These are phyloP conservation scores for Anagyrus pseudococci DNA, from an alignment of 2,888 invertebrate genomes.

Conservation along the genomic window DNA sequence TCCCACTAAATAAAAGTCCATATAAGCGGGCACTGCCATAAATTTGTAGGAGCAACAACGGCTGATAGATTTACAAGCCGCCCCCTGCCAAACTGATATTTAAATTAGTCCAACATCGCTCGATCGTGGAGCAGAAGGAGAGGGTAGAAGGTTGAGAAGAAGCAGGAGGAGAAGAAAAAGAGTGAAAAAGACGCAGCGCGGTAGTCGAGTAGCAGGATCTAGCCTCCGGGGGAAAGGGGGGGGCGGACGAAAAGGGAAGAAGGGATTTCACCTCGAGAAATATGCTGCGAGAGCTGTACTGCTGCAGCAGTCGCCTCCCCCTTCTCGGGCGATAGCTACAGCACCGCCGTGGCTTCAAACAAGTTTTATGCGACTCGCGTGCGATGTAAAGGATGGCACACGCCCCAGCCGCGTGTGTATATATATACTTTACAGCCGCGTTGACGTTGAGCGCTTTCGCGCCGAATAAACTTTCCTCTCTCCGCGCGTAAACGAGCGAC, in stretches of 20 bases:
- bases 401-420: background rate
- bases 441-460: conserved; percentile 13
- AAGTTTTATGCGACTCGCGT: conserved; percentile 32
- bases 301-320: conserved; percentile 2
- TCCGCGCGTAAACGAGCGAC: no score
- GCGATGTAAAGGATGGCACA: conserved; percentile 27
- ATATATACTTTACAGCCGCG: conserved; percentile 26
- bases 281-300: conserved; percentile 42
- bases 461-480: conserved; percentile 17
- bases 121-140: background rate
- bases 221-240: background rate
- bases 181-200: background rate
- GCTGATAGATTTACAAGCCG: conserved; percentile 61
- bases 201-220: background rate
- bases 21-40: conserved; percentile 50
- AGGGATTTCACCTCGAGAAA: conserved; percentile 42
- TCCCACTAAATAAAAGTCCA: conserved; percentile 62
- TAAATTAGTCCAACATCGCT: conserved; percentile 60
- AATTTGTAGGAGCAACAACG: conserved; percentile 49
- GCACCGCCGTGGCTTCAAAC: conserved; percentile 23
- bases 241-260: conserved; percentile 12
- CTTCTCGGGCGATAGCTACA: conserved; percentile 11
- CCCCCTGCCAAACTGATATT: conserved; percentile 59
- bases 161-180: conserved; percentile 3
- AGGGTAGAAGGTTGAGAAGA: no score